Base-by-base conservation (phyloP, 2,888 invertebrate genomes). In the Euphydryas editha region DNA sequence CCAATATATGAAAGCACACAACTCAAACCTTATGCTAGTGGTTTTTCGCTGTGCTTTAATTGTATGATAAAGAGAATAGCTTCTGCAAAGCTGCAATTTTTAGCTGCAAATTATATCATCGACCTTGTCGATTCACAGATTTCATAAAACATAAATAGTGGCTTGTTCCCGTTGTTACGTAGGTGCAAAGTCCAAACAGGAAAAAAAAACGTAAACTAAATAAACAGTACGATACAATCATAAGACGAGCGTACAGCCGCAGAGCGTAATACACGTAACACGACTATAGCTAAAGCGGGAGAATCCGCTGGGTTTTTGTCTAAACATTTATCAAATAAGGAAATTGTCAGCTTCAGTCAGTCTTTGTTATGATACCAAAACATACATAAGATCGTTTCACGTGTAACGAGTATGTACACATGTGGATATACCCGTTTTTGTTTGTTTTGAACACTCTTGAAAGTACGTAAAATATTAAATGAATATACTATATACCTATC, bases 181-280 rank as follows among this genome's bases (percentile, higher is more conserved):
- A 59, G 57, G 67, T 66, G 44, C 71, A 62, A 71, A 70, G 67
- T 69, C 65, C 67, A 66, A 74, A 61, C 70, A 70, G 75, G 75
- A 73, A 83, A 86, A n/a, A n/a, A 84, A 85, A 85, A 84, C 78
- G 81, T 84, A 87, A 87, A 85, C 85, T 86, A 82, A 81, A 77
- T 30, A 30, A 30, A 30, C 30, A 30, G 24, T 24, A 24, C 24
- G 24, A 30, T 30, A 30, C 30, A 30, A 73, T 72, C 73, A 63
- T 46, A 44, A 66, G 71, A n/a, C 72, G 65, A 79, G 77, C 78
- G 80, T 81, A 82, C n/a, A n/a, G n/a, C n/a, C n/a, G 30, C 81
- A 80, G 73, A 80, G 80, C 82, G 81, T 80, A n/a, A n/a, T n/a
- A n/a, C n/a, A n/a, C n/a, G n/a, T n/a, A n/a, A n/a, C n/a, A n/a